Conservation (phyloP, 92 coral and sea anemone genomes). For the Parazoanthus darwini region DNA sequence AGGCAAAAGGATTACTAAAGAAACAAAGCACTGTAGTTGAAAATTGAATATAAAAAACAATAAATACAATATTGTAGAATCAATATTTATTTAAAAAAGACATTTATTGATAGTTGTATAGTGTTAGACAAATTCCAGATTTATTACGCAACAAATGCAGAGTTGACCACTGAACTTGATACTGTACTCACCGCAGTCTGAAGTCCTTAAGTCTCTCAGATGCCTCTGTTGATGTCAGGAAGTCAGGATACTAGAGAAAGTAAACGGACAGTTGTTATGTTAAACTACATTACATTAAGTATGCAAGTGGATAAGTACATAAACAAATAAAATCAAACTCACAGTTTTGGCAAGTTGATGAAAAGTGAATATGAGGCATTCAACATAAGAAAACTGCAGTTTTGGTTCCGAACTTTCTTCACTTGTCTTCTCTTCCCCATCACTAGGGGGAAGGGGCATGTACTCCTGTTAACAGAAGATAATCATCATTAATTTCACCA, state of each 20-base stretch:
- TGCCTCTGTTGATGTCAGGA: constrained; percentile 76
- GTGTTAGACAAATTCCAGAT: no score
- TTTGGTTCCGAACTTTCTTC: constrained; percentile 86
- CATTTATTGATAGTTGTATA: no score
- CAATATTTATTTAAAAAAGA: no score
- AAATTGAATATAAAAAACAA: no score
- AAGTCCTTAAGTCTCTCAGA: constrained; percentile 90
- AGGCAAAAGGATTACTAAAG: no score
- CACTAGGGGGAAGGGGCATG: constrained; percentile 95
- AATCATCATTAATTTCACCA: background rate
- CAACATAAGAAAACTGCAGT: constrained; percentile 92
- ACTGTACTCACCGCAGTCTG: constrained; percentile 69
- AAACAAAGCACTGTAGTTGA: no score
- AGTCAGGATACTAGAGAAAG: constrained; percentile 79
- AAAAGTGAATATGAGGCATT: constrained; percentile 89
- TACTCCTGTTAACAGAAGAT: constrained; percentile 54
- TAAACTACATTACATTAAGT: no score
- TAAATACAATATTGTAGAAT: no score
- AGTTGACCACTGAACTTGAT: background rate
- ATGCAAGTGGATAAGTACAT: background rate
- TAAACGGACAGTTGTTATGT: background rate
- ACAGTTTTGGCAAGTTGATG: constrained; percentile 88
- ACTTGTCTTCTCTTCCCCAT: constrained; percentile 68
- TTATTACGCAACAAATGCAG: background rate
- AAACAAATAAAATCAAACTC: background rate